Base-by-base conservation (phyloP, 2,113 vertebrate genomes). In the Galemys pyrenaicus region DNA sequence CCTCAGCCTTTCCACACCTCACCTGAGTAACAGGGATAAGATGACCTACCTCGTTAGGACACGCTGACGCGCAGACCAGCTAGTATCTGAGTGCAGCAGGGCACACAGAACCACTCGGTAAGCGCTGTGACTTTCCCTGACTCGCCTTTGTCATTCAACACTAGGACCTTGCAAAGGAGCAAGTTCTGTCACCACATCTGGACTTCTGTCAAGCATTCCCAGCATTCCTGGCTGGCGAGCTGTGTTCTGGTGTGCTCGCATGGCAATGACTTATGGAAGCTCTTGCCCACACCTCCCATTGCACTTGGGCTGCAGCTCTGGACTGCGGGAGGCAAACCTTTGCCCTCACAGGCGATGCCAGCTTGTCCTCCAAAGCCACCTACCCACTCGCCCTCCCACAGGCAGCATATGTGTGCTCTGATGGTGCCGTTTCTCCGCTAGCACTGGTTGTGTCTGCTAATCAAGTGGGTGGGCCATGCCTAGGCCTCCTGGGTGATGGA, bases 261-360 rank as follows among this genome's bases (percentile, higher is more conserved):
- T 3, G 19, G 10, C 17, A 3, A 4, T 0, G 11, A 20, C 46
- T 32, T 0, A 0, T 2, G 22, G 49, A n/a, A 0, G 1, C 6
- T 30, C 62, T 26, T 1, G 37, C 80, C 75, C 2, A 0, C 9
- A 49, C 58, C 30, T 30, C 68, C 22, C 35, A 6, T 35, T 0
- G 6, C 30, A 10, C 30, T 0, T 0, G 19, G 46, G 41, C 0
- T 0, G n/a, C 37, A 32, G 28, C 11, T 0, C 10, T 22, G 35
- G 56, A 44, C 30, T 5, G 4, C 11, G 39, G 74, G 22, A 19
- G 0, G 0, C 77, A 24, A 9, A 28, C 35, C 39, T 81, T 20
- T 32, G 2, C 12, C 35, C 30, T 54, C 28, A 26, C 0, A 6
- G 68, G 54, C 13, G 16, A 37, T 0, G 11, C 60, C 22, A 3